Conservation (phyloP, 2,888 invertebrate species). For the Aphrophora alni region DNA sequence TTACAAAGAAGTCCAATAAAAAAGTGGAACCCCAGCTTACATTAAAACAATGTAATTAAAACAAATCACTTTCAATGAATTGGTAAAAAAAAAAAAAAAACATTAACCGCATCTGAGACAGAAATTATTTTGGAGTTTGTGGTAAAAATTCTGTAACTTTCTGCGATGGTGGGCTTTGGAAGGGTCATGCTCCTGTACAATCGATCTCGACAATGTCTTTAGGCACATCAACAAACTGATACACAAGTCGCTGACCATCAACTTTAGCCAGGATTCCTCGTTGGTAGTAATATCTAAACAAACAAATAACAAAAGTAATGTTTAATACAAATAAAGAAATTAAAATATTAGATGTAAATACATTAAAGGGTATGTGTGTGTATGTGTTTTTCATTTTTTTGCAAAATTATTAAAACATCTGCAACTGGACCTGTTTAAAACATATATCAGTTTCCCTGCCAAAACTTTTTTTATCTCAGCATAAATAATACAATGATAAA, state of each 20-base stretch:
- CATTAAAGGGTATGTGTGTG: not conserved
- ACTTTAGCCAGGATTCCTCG: constrained; percentile 98
- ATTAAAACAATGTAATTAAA: constrained; percentile 7
- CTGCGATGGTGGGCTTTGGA: not conserved
- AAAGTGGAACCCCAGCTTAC: not conserved
- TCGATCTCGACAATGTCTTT: constrained; percentile 98
- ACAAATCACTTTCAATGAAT: not conserved
- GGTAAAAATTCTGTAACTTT: not conserved
- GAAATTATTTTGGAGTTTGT: not conserved
- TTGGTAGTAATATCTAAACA: constrained; percentile 91
- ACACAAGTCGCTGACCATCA: constrained; percentile 97
- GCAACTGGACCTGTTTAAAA: too few species aligned
- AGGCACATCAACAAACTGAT: constrained; percentile 99
- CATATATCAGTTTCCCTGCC: too few species aligned
- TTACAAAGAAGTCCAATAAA: not conserved
- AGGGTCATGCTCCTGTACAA: constrained; percentile 82
- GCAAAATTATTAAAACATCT: too few species aligned
- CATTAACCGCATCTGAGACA: not conserved
- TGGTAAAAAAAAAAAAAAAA: not conserved
- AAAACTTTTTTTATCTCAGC: too few species aligned
- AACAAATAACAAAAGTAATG: constrained; percentile 6
- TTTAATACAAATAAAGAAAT: not conserved
- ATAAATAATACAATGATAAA: too few species aligned
- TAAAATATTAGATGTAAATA: too few species aligned
- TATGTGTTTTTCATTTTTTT: not conserved